Evolutionary conservation across 2,113 vertebrate species (phyloP), one percentile per base, ranked within the genome.

Genomic region (Spilogale gracilis): DNA sequence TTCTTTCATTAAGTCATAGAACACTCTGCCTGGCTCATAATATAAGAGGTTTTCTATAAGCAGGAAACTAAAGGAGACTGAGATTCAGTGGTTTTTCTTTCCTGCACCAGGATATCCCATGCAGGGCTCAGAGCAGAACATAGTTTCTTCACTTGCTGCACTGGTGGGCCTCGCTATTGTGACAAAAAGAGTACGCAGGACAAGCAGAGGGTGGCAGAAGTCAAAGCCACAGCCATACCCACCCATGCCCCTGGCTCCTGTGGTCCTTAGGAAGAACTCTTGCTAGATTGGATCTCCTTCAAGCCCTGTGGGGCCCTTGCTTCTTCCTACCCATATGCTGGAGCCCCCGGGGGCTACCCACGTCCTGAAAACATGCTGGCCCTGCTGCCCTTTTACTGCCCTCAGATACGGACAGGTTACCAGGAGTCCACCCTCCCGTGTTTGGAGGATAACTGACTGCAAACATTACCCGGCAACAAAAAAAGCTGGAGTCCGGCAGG

Each of bases 381-480:
- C 97, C 84, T 71, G 78, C 95, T 96, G 83, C 95, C 89, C 89
- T 96, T 91, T 97, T 97, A 82, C 87, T 91, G 87, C 97, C 96
- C 88, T 89, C 76, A 71, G 95, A 97, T 96, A 69, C 96, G 97
- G 96, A 93, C 60, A 96, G 97, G 97, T 96, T 98, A 74, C 94
- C 85, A 79, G 96, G 97, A 96, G 93, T 38, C 89, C 96, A 96
- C 95, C 92, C 97, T 96, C 79, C 96, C 45, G 0, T 95, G 89
- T 85, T 95, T 81, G 96, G 93, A 98, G 96, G 95, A 97, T 91
- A 94, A 87, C 96, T 97, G 89, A 71, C 90, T 96, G 95, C 94
- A 98, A 76, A 97, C 86, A 98, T 96, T 96, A 98, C 97, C 97
- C 97, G 98, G 97, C 97, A 98, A 98, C 98, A 97, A 96, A 97